phyloP scores from a whole-genome alignment of 2,797 vertebrate species.

The Nothura maculosa region DNA sequence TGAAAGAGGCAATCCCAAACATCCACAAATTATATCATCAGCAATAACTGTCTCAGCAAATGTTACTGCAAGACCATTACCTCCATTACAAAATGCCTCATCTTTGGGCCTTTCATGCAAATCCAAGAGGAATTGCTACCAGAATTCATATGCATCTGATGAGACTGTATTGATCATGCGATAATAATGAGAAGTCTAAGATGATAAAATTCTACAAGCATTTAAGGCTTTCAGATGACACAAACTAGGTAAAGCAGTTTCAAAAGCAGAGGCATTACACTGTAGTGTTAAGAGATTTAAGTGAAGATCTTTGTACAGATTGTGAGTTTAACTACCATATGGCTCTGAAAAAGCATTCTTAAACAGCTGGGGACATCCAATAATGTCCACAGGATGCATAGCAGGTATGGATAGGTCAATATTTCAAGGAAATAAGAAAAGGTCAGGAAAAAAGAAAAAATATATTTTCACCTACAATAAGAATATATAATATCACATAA shows the following conservation, averaged over 20 bases:
- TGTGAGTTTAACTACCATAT: background rate
- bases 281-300: background rate
- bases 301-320: background rate
- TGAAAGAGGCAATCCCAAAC: background rate
- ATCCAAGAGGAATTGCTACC: background rate
- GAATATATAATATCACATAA: background rate
- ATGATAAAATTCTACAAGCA: background rate
- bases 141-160: background rate
- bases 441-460: background rate
- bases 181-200: background rate
- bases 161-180: background rate
- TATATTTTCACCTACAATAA: background rate
- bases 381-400: background rate
- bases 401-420: background rate
- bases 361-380: background rate
- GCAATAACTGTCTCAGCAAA: background rate
- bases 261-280: background rate
- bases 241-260: background rate
- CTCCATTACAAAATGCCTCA: accelerated
- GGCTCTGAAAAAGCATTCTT: background rate
- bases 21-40: background rate
- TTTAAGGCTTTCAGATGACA: background rate
- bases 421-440: background rate
- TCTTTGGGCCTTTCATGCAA: background rate
- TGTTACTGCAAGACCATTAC: background rate